phyloP scores from a whole-genome alignment of 2,113 vertebrate species.

The Myotis brandtii region DNA sequence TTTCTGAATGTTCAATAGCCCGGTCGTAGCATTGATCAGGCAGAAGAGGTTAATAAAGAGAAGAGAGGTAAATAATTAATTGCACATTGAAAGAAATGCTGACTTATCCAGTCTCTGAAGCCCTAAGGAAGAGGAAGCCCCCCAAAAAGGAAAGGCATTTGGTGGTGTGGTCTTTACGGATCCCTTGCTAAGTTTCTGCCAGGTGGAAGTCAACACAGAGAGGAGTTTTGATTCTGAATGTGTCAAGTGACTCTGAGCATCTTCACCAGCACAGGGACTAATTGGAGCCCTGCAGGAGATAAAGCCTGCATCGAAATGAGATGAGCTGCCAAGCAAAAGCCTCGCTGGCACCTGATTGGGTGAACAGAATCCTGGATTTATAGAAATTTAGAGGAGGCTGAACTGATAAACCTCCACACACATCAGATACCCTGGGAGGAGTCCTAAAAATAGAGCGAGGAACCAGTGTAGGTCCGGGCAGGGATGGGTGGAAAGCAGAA shows the following conservation, averaged over 20 bases:
- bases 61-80: background rate
- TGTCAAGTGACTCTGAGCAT: background rate
- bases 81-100: background rate
- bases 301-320: background rate
- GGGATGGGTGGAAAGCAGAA: background rate
- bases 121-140: background rate
- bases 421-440: too few species aligned
- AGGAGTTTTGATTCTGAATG: background rate
- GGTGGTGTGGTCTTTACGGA: too few species aligned
- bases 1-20: background rate
- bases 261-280: background rate
- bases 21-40: background rate
- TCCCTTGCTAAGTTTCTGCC: background rate
- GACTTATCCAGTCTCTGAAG: background rate
- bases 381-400: background rate
- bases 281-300: background rate
- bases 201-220: background rate
- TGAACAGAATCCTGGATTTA: background rate
- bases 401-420: background rate
- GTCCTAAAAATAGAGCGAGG: background rate
- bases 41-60: background rate
- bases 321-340: background rate
- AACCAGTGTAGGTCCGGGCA: background rate
- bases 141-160: background rate
- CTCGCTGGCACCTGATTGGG: rapidly evolving